phyloP scores from a whole-genome alignment of 2,113 vertebrate species.

The Embiotoca jacksoni region DNA sequence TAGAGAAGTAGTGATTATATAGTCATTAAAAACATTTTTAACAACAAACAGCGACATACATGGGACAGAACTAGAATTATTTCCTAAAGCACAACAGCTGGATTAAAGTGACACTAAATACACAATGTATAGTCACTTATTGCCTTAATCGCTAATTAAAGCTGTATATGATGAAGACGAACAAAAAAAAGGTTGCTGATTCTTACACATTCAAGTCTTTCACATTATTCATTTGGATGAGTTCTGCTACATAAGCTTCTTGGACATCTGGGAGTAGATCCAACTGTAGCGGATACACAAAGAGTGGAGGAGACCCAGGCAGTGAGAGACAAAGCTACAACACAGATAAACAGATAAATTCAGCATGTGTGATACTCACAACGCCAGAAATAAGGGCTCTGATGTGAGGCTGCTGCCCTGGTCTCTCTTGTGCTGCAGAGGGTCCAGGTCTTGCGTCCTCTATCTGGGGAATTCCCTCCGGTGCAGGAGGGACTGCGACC shows the following conservation, averaged over 20 bases:
- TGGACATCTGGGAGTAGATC: conserved; percentile 85
- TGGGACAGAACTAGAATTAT: too few relatives aligned
- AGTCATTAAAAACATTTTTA: too few relatives aligned
- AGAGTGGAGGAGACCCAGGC: not conserved
- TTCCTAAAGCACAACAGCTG: too few relatives aligned
- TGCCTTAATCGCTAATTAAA: not conserved
- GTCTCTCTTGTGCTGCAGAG: conserved; percentile 64
- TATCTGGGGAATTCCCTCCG: conserved; percentile 62
- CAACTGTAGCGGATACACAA: conserved; percentile 68
- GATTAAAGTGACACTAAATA: too few relatives aligned
- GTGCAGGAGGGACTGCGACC: conserved; percentile 44
- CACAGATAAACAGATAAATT: not conserved
- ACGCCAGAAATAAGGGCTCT: conserved; percentile 76
- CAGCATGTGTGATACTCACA: conserved; percentile 70
- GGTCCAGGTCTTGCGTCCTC: conserved; percentile 84
- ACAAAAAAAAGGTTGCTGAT: conserved; percentile 24
- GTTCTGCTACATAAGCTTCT: conserved; percentile 84
- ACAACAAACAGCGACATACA: too few relatives aligned
- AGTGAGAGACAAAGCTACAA: too few relatives aligned
- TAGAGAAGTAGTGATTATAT: too few relatives aligned
- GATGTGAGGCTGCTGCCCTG: conserved; percentile 54
- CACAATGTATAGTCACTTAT: too few relatives aligned
- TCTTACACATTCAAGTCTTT: conserved; percentile 88
- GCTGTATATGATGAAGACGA: not conserved
- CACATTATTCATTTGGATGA: conserved; percentile 81